Percentiles rank a stretch among this genome's conserved stretches.
Evolutionary conservation across 2,888 invertebrate species (phyloP).

Genomic region (Abrostola tripartita): DNA sequence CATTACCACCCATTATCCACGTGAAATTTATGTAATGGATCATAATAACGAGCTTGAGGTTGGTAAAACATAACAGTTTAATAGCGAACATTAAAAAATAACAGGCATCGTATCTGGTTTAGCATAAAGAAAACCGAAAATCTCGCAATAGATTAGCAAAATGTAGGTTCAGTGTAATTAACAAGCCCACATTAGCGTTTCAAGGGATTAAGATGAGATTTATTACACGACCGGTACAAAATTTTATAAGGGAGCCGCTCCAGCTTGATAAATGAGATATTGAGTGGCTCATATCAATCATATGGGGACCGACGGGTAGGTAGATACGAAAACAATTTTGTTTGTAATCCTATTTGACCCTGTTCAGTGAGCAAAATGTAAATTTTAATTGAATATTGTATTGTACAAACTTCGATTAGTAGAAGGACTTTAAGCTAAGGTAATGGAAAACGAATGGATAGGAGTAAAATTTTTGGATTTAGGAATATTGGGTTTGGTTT

Average conservation of each 20-base stretch:
- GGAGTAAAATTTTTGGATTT: no score
- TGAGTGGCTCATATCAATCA: constrained; percentile 58
- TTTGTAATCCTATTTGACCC: constrained; percentile 45
- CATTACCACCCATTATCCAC: no score
- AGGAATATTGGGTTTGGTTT: no score
- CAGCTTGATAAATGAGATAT: constrained; percentile 56
- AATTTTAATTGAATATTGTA: constrained; percentile 53
- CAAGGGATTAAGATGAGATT: constrained; percentile 18
- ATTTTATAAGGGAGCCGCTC: constrained; percentile 34
- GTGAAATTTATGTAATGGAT: no score
- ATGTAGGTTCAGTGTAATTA: constrained; percentile 24
- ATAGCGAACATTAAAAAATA: no score
- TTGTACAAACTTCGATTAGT: constrained; percentile 5
- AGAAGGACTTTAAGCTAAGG: constrained; percentile 1
- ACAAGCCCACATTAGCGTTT: constrained; percentile 21
- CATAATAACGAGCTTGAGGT: no score
- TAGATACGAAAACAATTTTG: constrained; percentile 54
- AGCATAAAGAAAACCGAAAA: background rate
- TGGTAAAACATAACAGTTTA: no score
- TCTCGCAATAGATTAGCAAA: constrained; percentile 2
- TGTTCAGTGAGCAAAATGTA: constrained; percentile 24
- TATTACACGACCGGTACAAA: constrained; percentile 26
- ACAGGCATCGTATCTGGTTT: background rate
- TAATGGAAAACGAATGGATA: constrained; percentile 5
- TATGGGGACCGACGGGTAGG: constrained; percentile 30